A percentile compares a stretch with the other conserved stretches of the same genome.
Evolutionary conservation across 2,888 invertebrate genomes (phyloP).

Genomic region (Flabesymbios commensalis): DNA sequence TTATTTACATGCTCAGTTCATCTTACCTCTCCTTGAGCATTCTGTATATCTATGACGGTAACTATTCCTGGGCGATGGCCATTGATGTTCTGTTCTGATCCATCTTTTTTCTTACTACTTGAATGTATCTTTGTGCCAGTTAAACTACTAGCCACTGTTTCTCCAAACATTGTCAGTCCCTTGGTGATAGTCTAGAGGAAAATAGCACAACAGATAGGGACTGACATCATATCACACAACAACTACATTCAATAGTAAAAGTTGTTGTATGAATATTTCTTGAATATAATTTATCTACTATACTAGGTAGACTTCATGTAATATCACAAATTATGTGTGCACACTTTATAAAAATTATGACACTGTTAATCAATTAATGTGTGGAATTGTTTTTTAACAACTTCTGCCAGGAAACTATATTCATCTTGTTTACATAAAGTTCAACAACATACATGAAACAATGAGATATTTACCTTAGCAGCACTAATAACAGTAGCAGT

Average conservation of each 20-base stretch:
- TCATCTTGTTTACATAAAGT: background rate
- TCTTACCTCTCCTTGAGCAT: background rate
- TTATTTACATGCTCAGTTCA: background rate
- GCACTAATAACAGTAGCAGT: conserved; percentile 93
- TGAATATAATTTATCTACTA: no score
- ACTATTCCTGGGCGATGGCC: conserved; percentile 75
- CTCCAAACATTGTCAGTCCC: conserved; percentile 80
- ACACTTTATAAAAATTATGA: no score
- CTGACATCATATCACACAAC: no score
- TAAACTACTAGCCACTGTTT: conserved; percentile 87
- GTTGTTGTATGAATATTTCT: no score
- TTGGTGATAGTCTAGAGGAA: conserved; percentile 80
- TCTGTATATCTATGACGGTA: conserved; percentile 76
- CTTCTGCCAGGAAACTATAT: background rate
- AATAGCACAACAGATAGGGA: no score
- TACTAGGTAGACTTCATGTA: no score
- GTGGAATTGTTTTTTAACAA: no score
- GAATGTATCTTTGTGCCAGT: conserved; percentile 68
- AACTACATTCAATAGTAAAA: no score
- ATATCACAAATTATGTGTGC: no score
- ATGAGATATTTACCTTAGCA: conserved; percentile 71
- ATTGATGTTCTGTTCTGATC: conserved; percentile 30
- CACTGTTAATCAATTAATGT: no score
- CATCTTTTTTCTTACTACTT: conserved; percentile 37
- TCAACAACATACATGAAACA: background rate